Percentiles rank a stretch among this genome's conserved stretches.
phyloP scores from a whole-genome alignment of 2,797 vertebrate genomes.

The Gephyroberyx darwinii region DNA sequence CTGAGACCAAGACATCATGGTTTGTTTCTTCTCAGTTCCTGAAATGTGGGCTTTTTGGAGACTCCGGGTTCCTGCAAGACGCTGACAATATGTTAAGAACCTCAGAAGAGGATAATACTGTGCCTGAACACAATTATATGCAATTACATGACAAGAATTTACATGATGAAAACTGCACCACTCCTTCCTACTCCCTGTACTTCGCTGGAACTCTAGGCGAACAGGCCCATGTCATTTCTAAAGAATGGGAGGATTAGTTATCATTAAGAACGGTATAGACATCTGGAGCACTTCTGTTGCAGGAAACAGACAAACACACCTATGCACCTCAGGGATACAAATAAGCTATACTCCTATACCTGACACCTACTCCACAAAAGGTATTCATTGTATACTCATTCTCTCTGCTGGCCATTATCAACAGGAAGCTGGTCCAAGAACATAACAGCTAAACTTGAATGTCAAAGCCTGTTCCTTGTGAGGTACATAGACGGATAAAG shows the following conservation, averaged over 20 bases:
- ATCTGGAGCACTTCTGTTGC: slow-evolving; percentile 5
- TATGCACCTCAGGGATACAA: slow-evolving; percentile 13
- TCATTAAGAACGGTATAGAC: slow-evolving; percentile 10
- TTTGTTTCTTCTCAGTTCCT: not conserved
- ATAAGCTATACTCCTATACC: not conserved
- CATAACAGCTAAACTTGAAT: slow-evolving; percentile 3
- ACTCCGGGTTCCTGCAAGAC: not conserved
- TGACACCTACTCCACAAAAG: not conserved
- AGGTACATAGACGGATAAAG: slow-evolving; percentile 4
- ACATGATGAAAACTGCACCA: slow-evolving; percentile 7
- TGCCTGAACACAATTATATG: slow-evolving; percentile 4
- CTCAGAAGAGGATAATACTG: not conserved
- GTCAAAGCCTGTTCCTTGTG: slow-evolving; percentile 14
- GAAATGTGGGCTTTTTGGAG: not conserved
- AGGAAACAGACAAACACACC: slow-evolving; percentile 16
- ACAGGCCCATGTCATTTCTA: slow-evolving; percentile 25
- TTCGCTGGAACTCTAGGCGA: slow-evolving; percentile 22
- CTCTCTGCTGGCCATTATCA: not conserved
- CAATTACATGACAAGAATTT: slow-evolving; percentile 26
- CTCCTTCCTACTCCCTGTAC: slow-evolving; percentile 8
- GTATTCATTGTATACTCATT: not conserved
- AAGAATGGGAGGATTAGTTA: slow-evolving; percentile 22
- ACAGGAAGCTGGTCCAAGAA: slow-evolving; percentile 1
- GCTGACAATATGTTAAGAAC: not conserved
- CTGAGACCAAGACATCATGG: not conserved